Base-by-base conservation (phyloP, 2,113 vertebrate genomes). In the Dendrocopos noguchii region DNA sequence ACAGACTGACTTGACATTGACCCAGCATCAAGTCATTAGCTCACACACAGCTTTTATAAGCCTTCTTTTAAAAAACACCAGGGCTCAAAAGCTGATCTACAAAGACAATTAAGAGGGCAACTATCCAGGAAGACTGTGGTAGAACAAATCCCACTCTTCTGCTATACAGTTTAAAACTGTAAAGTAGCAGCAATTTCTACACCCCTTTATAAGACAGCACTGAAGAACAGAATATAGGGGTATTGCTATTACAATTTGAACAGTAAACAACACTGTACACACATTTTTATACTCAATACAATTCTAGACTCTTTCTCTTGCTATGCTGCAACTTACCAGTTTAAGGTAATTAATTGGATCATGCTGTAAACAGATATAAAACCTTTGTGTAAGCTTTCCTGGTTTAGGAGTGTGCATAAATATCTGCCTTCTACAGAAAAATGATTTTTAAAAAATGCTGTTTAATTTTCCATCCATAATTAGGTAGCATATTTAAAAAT, bases 91-190 rank as follows among this genome's bases (percentile, higher is more conserved):
- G 50, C 65, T 78, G 50, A 71, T 33, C 65, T 83, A 61, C 5
- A 2, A 36, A 72, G 72, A 80, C 31, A 78, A 66, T 28, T 84
- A 66, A 78, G 44, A 86, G 76, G 89, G 82, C 87, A 93, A 63
- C 80, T 86, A 76, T 88, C 24, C 72, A 80, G 94, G 93, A 96
- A 92, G 87, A 94, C 89, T 80, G 50, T 1, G 29, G 82, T 9
- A 80, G 56, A 72, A 77, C 60, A 88, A 89, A 94, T 81, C 53
- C 65, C 70, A 56, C 68, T 80, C 47, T 53, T 77, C 81, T 91
- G 71, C 84, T 53, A 4, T 29, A 83, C 90, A 88, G 80, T 47
- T 80, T 10, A 85, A 55, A 39, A 85, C 91, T 91, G 91, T 75
- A 70, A 75, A 94, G 84, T 44, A 88, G 91, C 73, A 94, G 55